Base-by-base conservation (phyloP, 1,140 invertebrate genomes). In the Drosophila micromelanica region DNA sequence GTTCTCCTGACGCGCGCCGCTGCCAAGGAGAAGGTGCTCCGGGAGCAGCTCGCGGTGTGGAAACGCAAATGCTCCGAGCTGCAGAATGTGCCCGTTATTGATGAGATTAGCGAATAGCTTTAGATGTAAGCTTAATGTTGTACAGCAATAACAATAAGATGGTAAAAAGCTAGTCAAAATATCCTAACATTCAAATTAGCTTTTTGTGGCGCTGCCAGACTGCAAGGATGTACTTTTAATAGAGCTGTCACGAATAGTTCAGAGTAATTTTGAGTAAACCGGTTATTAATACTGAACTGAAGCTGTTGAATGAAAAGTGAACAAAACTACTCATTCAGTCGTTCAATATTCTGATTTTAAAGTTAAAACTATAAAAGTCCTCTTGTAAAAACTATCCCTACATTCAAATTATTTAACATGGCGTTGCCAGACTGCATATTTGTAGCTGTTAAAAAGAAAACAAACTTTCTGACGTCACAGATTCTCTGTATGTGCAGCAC, bases 21-120 rank as follows among this genome's bases (percentile, higher is more conserved):
- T 3, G 91, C 90, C 23, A 92, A 92, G 43, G 91, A 92, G 38
- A 92, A 92, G 32, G 77, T 91, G n/a, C 30, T 92, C 4, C 63
- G 90, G 42, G 91, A 92, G 23, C 91, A 91, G 42, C 49, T 92
- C 0, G 45, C 71, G 7, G 35, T 78, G 30, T 92, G 91, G 91
- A 92, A 92, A 9, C 79, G 91, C 15, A 92, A 91, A 56, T 92
- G 91, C 30, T 92, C 91, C 2, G 91, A 92, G 49, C 63, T 92
- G 11, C 91, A 92, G 54, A 92, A 92, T 62, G 91, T 92, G n/a
- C 91, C 91, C 42, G 91, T 92, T 3, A 92, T 92, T 35, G 91
- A 92, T 65, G 91, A 92, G 60, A 92, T 91, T 70, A 92, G 91
- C 55, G 91, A 92, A 82, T 92, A 86, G 57, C 4, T 3, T 43